These are phyloP conservation scores for Phylloscopus trochilus DNA, from an alignment of 2,113 vertebrate genomes.

Conservation along the genomic window DNA sequence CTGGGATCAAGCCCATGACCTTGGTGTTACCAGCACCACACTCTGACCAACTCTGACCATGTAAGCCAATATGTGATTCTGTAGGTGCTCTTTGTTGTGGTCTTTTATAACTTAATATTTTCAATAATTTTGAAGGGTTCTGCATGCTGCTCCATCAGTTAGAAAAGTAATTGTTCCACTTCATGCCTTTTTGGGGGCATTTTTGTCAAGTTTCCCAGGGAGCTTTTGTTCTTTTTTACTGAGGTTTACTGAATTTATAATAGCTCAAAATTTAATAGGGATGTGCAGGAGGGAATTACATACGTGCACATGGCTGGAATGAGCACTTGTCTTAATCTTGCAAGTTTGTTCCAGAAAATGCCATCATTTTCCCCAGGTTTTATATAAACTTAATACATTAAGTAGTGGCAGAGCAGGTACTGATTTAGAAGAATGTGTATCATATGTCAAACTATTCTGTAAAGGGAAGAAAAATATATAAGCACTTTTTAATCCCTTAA, in stretches of 20 bases:
- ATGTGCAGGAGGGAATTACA: background rate
- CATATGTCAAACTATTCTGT: background rate
- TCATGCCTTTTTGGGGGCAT: background rate
- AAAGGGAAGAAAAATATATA: background rate
- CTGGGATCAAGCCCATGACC: background rate
- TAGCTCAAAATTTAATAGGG: background rate
- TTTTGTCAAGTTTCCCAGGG: background rate
- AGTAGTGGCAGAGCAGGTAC: background rate
- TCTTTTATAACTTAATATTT: background rate
- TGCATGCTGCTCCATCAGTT: background rate
- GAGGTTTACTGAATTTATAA: background rate
- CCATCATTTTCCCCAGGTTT: background rate
- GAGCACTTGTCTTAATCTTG: background rate
- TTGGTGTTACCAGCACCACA: background rate
- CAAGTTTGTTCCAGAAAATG: background rate
- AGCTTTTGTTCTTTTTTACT: background rate
- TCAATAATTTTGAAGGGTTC: background rate
- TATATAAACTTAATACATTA: background rate
- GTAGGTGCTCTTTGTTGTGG: background rate
- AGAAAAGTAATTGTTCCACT: background rate
- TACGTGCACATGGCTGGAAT: background rate
- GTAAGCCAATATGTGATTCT: rapidly evolving
- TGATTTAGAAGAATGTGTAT: background rate
- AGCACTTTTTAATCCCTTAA: background rate
- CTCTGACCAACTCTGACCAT: background rate